Evolutionary conservation across 2,113 vertebrate genomes (phyloP).

Genomic region (Cyphomyrus plagiostoma): DNA sequence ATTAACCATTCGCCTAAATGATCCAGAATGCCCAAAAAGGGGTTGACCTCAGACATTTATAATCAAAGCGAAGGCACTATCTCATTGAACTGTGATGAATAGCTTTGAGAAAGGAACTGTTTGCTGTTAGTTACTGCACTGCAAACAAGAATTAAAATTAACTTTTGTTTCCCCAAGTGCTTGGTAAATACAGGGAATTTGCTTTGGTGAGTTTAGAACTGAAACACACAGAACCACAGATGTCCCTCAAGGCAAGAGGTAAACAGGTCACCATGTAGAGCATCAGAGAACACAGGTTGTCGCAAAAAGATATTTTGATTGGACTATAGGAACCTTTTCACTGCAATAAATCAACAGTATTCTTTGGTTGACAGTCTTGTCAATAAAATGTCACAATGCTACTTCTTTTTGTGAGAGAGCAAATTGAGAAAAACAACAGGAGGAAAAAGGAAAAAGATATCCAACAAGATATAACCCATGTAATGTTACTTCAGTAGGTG

Average conservation of each 20-base stretch:
- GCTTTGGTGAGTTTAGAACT: background rate
- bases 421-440: background rate
- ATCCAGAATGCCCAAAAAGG: background rate
- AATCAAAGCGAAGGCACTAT: background rate
- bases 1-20: background rate
- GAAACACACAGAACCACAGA: background rate
- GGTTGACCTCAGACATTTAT: background rate
- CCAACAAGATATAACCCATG: background rate
- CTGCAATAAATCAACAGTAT: background rate
- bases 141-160: background rate
- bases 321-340: background rate
- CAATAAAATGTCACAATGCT: background rate
- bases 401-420: background rate
- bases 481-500: background rate
- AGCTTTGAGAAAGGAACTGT: background rate
- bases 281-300: background rate
- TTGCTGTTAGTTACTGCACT: background rate
- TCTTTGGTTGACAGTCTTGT: background rate
- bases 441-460: background rate
- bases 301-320: background rate
- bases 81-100: conserved; percentile 1
- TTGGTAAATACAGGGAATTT: background rate
- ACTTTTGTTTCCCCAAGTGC: background rate
- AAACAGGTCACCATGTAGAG: background rate
- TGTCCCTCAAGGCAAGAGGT: background rate